phyloP scores from a whole-genome alignment of 2,113 vertebrate genomes.

The Phalacrocorax brasilianus region DNA sequence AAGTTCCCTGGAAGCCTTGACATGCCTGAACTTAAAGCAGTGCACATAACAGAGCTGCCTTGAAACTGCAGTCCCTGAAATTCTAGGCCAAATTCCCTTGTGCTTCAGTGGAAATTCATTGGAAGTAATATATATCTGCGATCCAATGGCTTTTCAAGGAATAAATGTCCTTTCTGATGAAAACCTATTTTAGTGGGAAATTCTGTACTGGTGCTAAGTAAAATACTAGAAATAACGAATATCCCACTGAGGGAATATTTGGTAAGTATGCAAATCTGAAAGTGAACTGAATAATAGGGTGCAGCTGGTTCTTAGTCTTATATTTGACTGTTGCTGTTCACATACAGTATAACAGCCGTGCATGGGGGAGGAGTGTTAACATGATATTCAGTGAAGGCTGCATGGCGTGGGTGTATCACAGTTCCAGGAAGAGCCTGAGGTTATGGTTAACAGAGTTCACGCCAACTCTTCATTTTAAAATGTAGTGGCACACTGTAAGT shows the following conservation, averaged over 20 bases:
- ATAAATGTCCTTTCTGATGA: background rate
- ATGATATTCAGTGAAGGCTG: conserved; percentile 64
- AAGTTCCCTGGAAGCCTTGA: background rate
- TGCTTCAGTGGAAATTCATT: background rate
- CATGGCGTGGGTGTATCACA: conserved; percentile 64
- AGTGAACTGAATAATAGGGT: conserved; percentile 60
- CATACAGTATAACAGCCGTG: conserved; percentile 60
- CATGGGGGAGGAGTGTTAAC: conserved; percentile 62
- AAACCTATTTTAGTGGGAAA: background rate
- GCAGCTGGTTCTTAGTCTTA: conserved; percentile 60
- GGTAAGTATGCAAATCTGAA: conserved; percentile 54
- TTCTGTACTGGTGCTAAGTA: background rate
- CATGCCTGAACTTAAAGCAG: background rate
- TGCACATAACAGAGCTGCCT: background rate
- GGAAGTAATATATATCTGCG: background rate
- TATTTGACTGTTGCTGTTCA: conserved; percentile 65
- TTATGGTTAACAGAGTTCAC: conserved; percentile 66
- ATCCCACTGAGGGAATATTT: conserved; percentile 19
- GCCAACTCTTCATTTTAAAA: conserved; percentile 60
- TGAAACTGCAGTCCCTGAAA: background rate
- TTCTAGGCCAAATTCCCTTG: background rate
- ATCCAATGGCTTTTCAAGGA: background rate
- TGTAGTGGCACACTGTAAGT: conserved; percentile 41
- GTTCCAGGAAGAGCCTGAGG: conserved; percentile 69
- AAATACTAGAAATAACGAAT: conserved; percentile 28